phyloP scores from a whole-genome alignment of 2,113 vertebrate species.

The Syrrhaptes paradoxus region DNA sequence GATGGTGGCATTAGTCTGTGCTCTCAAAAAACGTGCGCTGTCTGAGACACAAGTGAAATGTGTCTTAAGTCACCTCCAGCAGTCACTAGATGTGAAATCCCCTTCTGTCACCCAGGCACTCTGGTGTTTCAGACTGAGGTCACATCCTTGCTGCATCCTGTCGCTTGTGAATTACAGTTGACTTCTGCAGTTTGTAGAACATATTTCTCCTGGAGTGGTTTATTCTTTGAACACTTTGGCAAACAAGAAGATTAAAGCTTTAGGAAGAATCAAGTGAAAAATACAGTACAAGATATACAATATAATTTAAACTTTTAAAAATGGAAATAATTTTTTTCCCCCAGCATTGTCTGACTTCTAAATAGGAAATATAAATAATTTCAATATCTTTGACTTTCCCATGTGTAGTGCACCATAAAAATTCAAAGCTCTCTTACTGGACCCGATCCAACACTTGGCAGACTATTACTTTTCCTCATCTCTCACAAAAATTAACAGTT shows the following conservation, averaged over 20 bases:
- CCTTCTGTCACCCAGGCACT: not conserved
- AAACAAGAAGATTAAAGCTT: not conserved
- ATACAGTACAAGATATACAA: too few relatives aligned
- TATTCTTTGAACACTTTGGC: not conserved
- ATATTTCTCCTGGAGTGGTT: not conserved
- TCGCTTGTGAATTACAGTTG: not conserved
- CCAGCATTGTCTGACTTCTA: not conserved
- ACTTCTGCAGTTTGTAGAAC: not conserved
- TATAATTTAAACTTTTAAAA: not conserved
- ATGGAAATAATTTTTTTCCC: not conserved
- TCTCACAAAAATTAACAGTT: not conserved
- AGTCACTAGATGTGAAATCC: not conserved
- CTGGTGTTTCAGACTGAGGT: not conserved
- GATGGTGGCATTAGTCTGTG: accelerated
- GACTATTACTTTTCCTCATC: not conserved
- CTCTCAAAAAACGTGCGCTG: accelerated
- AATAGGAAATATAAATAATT: not conserved
- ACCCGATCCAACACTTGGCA: not conserved
- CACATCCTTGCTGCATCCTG: accelerated
- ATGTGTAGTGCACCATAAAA: not conserved
- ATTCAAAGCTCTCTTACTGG: not conserved
- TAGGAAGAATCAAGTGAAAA: not conserved
- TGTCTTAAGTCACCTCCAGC: not conserved
- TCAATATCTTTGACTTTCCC: not conserved
- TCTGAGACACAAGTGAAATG: not conserved